Evolutionary conservation across 2,113 vertebrate species (phyloP).

Genomic region (Puntigrus tetrazona): DNA sequence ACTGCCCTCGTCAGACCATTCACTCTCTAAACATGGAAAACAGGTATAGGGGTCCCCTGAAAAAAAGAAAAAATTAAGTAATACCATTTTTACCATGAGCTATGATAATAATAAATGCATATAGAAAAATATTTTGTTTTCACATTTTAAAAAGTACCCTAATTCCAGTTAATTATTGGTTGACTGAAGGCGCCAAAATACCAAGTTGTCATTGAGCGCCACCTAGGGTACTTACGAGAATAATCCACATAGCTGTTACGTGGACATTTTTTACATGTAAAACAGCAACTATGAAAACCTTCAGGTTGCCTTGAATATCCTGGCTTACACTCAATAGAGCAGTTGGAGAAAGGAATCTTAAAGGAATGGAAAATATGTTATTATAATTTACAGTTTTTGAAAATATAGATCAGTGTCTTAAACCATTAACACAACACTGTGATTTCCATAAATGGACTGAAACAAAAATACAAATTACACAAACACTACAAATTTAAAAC

Average conservation of each 20-base stretch:
- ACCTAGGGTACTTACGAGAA: constrained; percentile 37
- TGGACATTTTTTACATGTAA: constrained; percentile 36
- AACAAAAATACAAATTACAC: background rate
- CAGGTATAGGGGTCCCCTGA: constrained; percentile 75
- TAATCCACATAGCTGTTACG: constrained; percentile 40
- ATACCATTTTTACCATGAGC: background rate
- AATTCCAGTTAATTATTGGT: background rate
- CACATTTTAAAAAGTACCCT: background rate
- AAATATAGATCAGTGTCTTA: background rate
- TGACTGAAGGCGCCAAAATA: background rate
- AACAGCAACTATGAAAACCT: constrained; percentile 46
- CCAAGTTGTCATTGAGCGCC: background rate
- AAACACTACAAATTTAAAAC: background rate
- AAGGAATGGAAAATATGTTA: background rate
- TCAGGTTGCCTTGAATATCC: constrained; percentile 33
- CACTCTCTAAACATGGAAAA: constrained; percentile 67
- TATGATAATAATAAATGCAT: background rate
- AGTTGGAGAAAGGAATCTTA: constrained; percentile 54
- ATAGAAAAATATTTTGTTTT: background rate
- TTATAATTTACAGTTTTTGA: background rate
- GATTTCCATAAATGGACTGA: background rate
- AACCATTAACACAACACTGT: background rate
- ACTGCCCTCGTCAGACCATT: constrained; percentile 79
- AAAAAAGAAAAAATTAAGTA: background rate
- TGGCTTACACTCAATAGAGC: constrained; percentile 45